Evolutionary conservation across 2,113 vertebrate species (phyloP).

Genomic region (Regulus satrapa): DNA sequence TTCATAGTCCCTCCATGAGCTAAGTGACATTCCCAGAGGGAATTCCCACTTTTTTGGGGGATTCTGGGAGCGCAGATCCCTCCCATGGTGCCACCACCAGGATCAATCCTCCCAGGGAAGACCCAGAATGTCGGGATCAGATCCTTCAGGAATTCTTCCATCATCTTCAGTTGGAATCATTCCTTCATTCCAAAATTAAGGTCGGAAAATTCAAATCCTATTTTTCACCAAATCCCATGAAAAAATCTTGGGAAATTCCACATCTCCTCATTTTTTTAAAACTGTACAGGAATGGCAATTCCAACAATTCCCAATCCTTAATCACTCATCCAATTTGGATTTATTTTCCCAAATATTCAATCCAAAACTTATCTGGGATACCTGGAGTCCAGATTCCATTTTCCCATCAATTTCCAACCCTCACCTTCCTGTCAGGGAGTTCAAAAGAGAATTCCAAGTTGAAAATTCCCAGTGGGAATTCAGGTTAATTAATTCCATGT

Average conservation of each 20-base stretch:
- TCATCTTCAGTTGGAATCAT: rapidly evolving
- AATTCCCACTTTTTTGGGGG: neutral
- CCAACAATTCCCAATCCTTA: neutral
- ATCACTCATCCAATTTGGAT: rapidly evolving
- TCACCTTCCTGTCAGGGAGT: neutral
- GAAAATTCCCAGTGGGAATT: neutral
- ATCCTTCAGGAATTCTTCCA: rapidly evolving
- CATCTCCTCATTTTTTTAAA: neutral
- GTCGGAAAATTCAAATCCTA: neutral
- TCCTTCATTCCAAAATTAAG: neutral
- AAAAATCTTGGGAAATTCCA: rapidly evolving
- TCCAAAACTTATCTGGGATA: neutral
- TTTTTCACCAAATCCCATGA: neutral
- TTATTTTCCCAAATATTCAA: rapidly evolving
- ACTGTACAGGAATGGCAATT: neutral
- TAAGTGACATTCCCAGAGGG: conserved; percentile 89
- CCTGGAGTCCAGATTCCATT: rapidly evolving
- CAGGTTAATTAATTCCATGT: too few species aligned
- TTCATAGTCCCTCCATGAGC: rapidly evolving
- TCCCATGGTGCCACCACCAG: rapidly evolving
- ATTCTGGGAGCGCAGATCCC: neutral
- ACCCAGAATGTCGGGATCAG: rapidly evolving
- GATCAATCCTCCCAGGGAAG: rapidly evolving
- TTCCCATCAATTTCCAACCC: rapidly evolving
- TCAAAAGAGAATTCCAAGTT: neutral